A percentile compares a stretch with the other conserved stretches of the same genome.
phyloP scores from a whole-genome alignment of 2,797 vertebrate genomes.

The Gouania willdenowi region DNA sequence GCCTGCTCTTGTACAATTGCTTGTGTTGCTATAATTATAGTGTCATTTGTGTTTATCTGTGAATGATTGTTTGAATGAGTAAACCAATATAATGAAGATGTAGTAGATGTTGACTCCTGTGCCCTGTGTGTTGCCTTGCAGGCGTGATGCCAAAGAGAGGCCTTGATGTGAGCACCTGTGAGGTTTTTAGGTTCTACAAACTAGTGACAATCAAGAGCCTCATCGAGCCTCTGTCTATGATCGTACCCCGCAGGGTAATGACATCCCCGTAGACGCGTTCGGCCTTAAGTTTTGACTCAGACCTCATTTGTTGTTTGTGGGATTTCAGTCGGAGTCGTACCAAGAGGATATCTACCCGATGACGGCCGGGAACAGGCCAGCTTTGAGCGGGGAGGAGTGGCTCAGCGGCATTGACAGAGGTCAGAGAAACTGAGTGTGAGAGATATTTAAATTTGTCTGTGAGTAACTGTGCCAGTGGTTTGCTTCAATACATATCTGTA shows the following conservation, averaged over 20 bases:
- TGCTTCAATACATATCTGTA: no score
- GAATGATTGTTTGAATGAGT: no score
- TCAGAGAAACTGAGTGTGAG: constrained; percentile 47
- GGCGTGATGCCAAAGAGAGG: constrained; percentile 93
- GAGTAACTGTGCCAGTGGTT: background rate
- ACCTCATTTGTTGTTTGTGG: constrained; percentile 14
- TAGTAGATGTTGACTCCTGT: no score
- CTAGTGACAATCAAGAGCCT: constrained; percentile 85
- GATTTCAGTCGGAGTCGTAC: constrained; percentile 85
- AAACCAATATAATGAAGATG: no score
- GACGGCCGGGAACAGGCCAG: constrained; percentile 79
- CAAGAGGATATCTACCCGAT: constrained; percentile 93
- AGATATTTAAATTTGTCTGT: background rate
- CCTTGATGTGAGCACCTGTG: constrained; percentile 85
- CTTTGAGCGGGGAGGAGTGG: constrained; percentile 85
- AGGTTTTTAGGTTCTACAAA: constrained; percentile 94
- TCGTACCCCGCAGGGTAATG: constrained; percentile 89
- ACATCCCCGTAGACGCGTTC: background rate
- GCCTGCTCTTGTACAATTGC: no score
- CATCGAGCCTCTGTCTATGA: constrained; percentile 91
- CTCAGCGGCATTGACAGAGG: constrained; percentile 84
- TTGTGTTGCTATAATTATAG: no score
- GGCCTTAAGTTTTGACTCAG: background rate
- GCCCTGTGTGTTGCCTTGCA: constrained; percentile 48
- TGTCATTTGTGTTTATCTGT: no score